These are phyloP conservation scores for Carcina quercana DNA, from an alignment of 2,888 invertebrate genomes.

Conservation along the genomic window DNA sequence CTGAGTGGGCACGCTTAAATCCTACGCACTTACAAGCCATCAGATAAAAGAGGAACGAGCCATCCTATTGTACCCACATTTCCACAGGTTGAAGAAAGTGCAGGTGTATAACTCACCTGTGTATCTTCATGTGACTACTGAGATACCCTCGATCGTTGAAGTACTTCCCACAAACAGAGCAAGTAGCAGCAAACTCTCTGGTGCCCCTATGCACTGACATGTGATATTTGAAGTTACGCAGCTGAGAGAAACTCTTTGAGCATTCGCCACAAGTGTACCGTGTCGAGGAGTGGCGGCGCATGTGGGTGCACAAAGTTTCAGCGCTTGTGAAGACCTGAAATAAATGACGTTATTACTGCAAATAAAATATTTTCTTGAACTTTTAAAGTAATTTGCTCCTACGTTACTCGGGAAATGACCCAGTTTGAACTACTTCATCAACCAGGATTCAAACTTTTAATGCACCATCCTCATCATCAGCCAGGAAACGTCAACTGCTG, in stretches of 20 bases:
- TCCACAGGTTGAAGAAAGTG: too few species aligned
- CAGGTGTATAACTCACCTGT: slow-evolving; percentile 63
- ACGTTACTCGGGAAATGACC: too few species aligned
- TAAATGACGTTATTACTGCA: background rate
- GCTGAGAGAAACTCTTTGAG: slow-evolving; percentile 86
- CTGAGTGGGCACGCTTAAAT: too few species aligned
- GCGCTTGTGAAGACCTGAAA: slow-evolving; percentile 37
- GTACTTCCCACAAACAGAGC: slow-evolving; percentile 81
- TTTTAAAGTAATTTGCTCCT: too few species aligned
- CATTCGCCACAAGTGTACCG: slow-evolving; percentile 83
- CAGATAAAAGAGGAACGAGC: too few species aligned
- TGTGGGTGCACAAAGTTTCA: slow-evolving; percentile 32
- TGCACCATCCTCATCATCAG: too few species aligned
- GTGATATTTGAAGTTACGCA: slow-evolving; percentile 90
- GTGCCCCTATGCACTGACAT: slow-evolving; percentile 88
- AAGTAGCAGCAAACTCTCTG: slow-evolving; percentile 84
- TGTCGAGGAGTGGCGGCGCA: slow-evolving; percentile 33
- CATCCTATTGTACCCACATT: too few species aligned
- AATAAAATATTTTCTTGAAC: background rate
- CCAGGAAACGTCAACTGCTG: too few species aligned
- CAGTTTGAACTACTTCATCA: too few species aligned
- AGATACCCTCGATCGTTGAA: slow-evolving; percentile 90
- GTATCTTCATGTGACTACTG: slow-evolving; percentile 91
- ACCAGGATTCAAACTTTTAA: too few species aligned
- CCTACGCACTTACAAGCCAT: too few species aligned